A percentile compares a stretch with the other conserved stretches of the same genome.
Evolutionary conservation across 1,140 invertebrate genomes (phyloP).

Genomic region (Bombus pascuorum): DNA sequence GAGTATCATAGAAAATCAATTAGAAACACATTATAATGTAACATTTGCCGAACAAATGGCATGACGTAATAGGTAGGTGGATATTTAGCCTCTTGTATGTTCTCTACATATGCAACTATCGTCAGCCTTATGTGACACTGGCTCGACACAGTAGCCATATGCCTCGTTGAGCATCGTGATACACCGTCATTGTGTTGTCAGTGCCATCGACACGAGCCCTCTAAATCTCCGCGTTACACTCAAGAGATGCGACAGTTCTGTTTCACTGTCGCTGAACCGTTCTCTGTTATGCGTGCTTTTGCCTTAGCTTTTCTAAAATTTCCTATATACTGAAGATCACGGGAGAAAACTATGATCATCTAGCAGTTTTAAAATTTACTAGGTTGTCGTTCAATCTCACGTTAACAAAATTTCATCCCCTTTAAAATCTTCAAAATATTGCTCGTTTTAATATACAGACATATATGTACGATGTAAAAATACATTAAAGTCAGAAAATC

Average conservation of each 20-base stretch:
- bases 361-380: too few species aligned
- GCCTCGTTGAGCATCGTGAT: constrained; percentile 31
- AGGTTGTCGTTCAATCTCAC: too few species aligned
- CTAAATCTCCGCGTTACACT: constrained; percentile 30
- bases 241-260: not conserved
- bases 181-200: constrained; percentile 28
- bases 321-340: too few species aligned
- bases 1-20: not conserved
- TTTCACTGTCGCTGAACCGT: constrained; percentile 6
- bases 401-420: too few species aligned
- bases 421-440: too few species aligned
- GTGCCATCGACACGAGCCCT: constrained; percentile 38
- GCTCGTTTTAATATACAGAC: not conserved
- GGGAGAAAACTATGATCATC: too few species aligned
- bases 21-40: not conserved
- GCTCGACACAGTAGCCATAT: constrained; percentile 33
- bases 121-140: constrained; percentile 32
- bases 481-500: too few species aligned
- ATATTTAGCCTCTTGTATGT: constrained; percentile 3
- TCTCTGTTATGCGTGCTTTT: too few species aligned
- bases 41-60: not conserved
- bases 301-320: too few species aligned
- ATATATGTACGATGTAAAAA: too few species aligned
- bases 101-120: constrained; percentile 4
- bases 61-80: not conserved